Percentiles rank a stretch among this genome's conserved stretches.
Evolutionary conservation across 2,888 invertebrate species (phyloP).

Genomic region (Hylaea fasciaria): DNA sequence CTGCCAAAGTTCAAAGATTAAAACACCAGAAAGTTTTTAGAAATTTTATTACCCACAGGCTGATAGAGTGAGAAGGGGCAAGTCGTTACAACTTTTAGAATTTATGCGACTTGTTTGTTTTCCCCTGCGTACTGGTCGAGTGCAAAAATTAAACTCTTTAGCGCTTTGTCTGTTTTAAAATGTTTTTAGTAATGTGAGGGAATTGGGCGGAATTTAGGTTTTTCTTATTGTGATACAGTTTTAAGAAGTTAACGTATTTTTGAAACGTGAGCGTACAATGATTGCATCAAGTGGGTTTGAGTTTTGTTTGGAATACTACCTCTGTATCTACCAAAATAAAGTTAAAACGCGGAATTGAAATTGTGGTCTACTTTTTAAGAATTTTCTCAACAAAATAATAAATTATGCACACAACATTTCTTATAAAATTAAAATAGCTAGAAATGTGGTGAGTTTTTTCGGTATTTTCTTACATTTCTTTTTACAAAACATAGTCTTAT

Average conservation of each 20-base stretch:
- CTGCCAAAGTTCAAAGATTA: slow-evolving; percentile 37
- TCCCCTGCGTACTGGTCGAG: slow-evolving; percentile 13
- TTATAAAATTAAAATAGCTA: too few species aligned
- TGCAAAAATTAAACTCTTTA: slow-evolving; percentile 31
- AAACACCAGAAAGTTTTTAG: slow-evolving; percentile 41
- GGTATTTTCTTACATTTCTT: slow-evolving; percentile 11
- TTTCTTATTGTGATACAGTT: slow-evolving; percentile 1
- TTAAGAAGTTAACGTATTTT: not conserved
- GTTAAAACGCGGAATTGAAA: too few species aligned
- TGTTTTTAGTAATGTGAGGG: not conserved
- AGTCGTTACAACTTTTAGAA: slow-evolving; percentile 45
- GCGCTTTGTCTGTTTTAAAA: slow-evolving; percentile 17
- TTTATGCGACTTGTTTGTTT: slow-evolving; percentile 49
- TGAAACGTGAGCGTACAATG: slow-evolving; percentile 15
- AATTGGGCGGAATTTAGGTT: not conserved
- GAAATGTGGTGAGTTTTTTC: too few species aligned
- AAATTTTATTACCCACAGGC: slow-evolving; percentile 44
- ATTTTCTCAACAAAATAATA: too few species aligned
- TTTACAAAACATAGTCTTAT: slow-evolving; percentile 7
- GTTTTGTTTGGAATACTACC: slow-evolving; percentile 26
- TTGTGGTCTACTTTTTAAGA: too few species aligned
- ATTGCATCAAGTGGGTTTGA: slow-evolving; percentile 33
- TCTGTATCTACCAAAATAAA: too few species aligned
- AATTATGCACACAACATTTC: too few species aligned
- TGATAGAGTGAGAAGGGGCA: slow-evolving; percentile 46